These are phyloP conservation scores for Bilobella aurantiaca DNA, from an alignment of 1,140 invertebrate genomes.

Conservation along the genomic window DNA sequence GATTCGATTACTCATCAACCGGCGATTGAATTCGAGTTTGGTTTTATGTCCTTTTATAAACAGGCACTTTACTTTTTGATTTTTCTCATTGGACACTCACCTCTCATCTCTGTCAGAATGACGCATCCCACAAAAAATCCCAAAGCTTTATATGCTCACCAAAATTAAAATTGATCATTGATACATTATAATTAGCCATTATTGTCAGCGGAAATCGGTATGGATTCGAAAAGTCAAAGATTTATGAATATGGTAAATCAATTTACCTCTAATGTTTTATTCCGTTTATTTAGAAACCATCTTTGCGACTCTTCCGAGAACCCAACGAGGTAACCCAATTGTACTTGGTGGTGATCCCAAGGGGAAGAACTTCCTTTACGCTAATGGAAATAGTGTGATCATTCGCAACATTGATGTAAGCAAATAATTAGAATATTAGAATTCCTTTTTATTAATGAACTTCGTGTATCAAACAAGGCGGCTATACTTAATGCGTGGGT, in stretches of 20 bases:
- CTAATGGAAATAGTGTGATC: constrained; percentile 94
- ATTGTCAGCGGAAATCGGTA: no score
- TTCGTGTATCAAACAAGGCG: no score
- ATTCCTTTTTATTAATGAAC: no score
- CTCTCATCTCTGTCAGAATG: no score
- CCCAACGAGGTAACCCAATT: constrained; percentile 80
- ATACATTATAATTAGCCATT: no score
- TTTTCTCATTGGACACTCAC: no score
- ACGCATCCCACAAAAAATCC: no score
- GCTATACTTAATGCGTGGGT: no score
- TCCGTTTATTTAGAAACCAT: constrained; percentile 56
- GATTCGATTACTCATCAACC: no score
- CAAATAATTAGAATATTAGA: no score
- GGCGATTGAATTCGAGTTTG: no score
- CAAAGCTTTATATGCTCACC: background rate
- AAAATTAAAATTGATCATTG: background rate
- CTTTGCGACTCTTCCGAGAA: constrained; percentile 85
- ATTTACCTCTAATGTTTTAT: constrained; percentile 7
- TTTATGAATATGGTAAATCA: background rate
- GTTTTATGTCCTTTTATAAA: background rate
- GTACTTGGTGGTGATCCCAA: constrained; percentile 91
- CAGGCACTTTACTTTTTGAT: no score
- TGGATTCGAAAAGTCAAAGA: background rate
- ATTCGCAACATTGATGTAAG: constrained; percentile 89
- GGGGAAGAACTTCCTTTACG: constrained; percentile 93